These are phyloP conservation scores for Panonychus citri DNA, from an alignment of 1,140 invertebrate genomes.

Conservation along the genomic window DNA sequence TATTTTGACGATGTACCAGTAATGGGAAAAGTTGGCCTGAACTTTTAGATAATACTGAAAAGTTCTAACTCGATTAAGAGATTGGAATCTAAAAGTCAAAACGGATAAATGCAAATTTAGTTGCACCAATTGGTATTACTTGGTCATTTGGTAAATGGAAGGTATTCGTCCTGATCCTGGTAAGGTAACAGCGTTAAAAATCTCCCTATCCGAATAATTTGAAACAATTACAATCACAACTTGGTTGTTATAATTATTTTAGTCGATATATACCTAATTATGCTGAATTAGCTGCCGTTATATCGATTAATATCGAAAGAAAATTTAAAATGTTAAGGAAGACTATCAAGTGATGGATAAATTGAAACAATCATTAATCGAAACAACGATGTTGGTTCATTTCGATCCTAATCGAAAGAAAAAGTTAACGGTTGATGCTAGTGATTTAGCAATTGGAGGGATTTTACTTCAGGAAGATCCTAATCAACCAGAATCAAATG, in stretches of 20 bases:
- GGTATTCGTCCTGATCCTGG: slow-evolving; percentile 19
- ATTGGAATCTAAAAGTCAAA: too few relatives aligned
- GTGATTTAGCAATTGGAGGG: background rate
- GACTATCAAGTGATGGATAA: background rate
- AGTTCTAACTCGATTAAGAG: slow-evolving; percentile 14
- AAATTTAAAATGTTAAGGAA: background rate
- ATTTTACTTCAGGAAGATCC: background rate
- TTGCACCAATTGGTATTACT: slow-evolving; percentile 17
- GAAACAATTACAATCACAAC: slow-evolving; percentile 22
- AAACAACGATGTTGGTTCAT: too few relatives aligned
- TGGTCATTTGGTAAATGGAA: slow-evolving; percentile 18
- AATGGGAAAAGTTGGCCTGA: slow-evolving; percentile 12
- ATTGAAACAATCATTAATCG: slow-evolving; percentile 17
- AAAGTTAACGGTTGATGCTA: background rate
- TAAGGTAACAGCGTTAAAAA: slow-evolving; percentile 17
- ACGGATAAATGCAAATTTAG: slow-evolving; percentile 20
- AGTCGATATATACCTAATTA: slow-evolving; percentile 15
- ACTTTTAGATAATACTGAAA: slow-evolving; percentile 12
- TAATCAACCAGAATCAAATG: too few relatives aligned
- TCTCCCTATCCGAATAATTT: slow-evolving; percentile 14
- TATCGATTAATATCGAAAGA: slow-evolving; percentile 13
- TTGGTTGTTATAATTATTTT: too few relatives aligned
- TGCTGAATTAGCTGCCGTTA: slow-evolving; percentile 19
- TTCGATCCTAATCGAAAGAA: background rate
- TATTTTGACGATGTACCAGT: slow-evolving; percentile 8